Percentiles rank a stretch among this genome's conserved stretches.
Evolutionary conservation across 2,797 vertebrate species (phyloP).

Genomic region (Sus cebifrons): DNA sequence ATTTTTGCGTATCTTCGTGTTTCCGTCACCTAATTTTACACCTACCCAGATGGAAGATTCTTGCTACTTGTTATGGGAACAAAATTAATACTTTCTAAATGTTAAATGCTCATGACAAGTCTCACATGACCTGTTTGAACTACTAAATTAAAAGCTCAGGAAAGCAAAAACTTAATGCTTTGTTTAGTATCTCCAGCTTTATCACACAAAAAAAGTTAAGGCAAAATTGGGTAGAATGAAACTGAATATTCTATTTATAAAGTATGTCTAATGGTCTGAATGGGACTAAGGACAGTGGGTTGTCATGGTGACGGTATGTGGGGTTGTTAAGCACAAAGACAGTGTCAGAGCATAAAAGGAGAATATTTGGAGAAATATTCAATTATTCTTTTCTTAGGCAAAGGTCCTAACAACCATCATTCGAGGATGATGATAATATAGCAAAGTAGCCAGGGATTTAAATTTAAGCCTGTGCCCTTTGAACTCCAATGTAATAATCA

Average conservation of each 20-base stretch:
- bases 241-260: slow-evolving; percentile 73
- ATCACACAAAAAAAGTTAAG: slow-evolving; percentile 48
- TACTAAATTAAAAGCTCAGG: slow-evolving; percentile 56
- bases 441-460: background rate
- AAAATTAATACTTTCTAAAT: slow-evolving; percentile 57
- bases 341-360: slow-evolving; percentile 29
- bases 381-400: slow-evolving; percentile 60
- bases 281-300: slow-evolving; percentile 71
- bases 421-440: background rate
- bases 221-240: slow-evolving; percentile 11
- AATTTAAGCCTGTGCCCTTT: background rate
- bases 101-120: slow-evolving; percentile 14
- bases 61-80: slow-evolving; percentile 44
- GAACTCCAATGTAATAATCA: background rate
- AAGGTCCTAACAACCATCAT: slow-evolving; percentile 15
- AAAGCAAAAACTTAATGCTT: slow-evolving; percentile 19
- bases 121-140: background rate
- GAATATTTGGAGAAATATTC: slow-evolving; percentile 71
- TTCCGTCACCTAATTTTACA: slow-evolving; percentile 28
- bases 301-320: slow-evolving; percentile 86
- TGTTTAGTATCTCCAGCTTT: slow-evolving; percentile 51
- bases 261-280: slow-evolving; percentile 46
- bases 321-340: slow-evolving; percentile 72
- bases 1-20: slow-evolving; percentile 18
- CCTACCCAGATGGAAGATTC: background rate